These are phyloP conservation scores for Hesperophylax magnus DNA, from an alignment of 1,140 invertebrate genomes.

Conservation along the genomic window DNA sequence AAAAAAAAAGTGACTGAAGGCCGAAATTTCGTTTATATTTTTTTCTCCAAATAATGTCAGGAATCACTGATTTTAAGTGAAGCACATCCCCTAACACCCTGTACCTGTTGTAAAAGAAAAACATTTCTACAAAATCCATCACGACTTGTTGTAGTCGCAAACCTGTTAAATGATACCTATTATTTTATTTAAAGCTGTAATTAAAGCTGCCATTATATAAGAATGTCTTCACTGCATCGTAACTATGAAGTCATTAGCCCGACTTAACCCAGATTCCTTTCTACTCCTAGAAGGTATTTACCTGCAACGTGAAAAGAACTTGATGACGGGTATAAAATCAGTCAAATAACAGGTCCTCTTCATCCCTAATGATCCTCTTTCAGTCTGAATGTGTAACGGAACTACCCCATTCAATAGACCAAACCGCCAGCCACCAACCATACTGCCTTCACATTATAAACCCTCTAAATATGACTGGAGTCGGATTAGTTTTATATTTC, in stretches of 20 bases:
- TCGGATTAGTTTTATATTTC: constrained; percentile 2
- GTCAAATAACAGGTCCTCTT: constrained; percentile 2
- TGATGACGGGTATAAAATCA: background rate
- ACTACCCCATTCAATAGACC: background rate
- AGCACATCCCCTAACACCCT: no score
- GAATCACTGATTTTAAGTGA: no score
- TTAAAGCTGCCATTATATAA: background rate
- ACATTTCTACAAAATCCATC: no score
- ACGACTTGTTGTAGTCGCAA: no score
- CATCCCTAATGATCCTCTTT: constrained; percentile 9
- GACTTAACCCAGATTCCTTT: background rate
- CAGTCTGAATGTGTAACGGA: background rate
- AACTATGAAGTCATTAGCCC: background rate
- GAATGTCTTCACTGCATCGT: background rate
- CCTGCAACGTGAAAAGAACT: background rate
- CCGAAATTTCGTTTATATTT: no score
- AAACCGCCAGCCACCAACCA: background rate
- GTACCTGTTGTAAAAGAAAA: no score
- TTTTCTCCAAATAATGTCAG: no score
- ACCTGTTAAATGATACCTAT: no score
- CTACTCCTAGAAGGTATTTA: background rate
- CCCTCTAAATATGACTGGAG: background rate
- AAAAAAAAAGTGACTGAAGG: no score
- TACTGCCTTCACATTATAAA: background rate
- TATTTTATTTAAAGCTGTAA: no score